Evolutionary conservation across 2,113 vertebrate species (phyloP).

Genomic region (Penelope pileata): DNA sequence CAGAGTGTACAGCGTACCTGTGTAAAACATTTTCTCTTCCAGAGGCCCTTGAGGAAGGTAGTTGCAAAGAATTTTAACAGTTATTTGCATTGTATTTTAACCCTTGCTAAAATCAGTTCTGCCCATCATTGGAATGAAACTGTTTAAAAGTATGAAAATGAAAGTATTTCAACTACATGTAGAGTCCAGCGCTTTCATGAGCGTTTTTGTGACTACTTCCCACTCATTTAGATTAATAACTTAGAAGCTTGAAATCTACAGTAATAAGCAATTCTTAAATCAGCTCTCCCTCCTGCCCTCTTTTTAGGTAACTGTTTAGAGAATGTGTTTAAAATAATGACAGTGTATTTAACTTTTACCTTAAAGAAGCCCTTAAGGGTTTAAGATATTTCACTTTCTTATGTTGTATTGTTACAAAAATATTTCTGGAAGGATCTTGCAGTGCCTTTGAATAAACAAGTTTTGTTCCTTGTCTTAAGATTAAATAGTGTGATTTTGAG

Average conservation of each 20-base stretch:
- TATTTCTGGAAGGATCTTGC: not conserved
- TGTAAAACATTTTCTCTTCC: too few species aligned
- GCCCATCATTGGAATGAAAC: not conserved
- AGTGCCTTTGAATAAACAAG: not conserved
- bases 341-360: not conserved
- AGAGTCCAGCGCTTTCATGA: not conserved
- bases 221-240: not conserved
- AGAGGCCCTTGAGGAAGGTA: rapidly evolving
- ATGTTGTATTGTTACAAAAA: not conserved
- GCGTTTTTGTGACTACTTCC: not conserved
- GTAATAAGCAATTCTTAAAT: not conserved
- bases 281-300: not conserved
- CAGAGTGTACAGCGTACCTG: not conserved
- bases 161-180: not conserved
- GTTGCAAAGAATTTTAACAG: not conserved
- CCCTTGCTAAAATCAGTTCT: not conserved
- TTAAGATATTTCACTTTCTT: not conserved
- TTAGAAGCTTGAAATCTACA: not conserved
- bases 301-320: not conserved
- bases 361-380: not conserved
- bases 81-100: not conserved
- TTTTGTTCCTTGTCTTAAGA: not conserved
- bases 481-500: not conserved
- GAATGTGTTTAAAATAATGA: not conserved
- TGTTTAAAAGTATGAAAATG: too few species aligned